phyloP scores from a whole-genome alignment of 2,888 invertebrate species.

The Syrphus vitripennis region DNA sequence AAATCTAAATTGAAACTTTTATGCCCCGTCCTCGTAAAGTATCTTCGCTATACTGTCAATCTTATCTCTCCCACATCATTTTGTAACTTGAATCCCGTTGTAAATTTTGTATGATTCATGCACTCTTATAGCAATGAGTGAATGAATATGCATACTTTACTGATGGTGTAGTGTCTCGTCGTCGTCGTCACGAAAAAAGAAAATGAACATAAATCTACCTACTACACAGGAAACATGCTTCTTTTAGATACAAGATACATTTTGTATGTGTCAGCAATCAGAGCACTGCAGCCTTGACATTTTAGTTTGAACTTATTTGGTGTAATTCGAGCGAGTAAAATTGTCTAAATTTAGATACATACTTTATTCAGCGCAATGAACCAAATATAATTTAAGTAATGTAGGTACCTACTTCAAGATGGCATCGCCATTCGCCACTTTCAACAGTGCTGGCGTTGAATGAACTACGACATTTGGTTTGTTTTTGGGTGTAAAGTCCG shows the following conservation, averaged over 20 bases:
- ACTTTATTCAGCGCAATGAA: not conserved
- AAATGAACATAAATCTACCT: not conserved
- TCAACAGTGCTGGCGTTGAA: not conserved
- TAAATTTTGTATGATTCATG: conserved; percentile 4
- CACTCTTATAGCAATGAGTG: not conserved
- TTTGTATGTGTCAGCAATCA: conserved; percentile 12
- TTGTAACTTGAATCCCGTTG: not conserved
- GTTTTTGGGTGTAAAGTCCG: not conserved
- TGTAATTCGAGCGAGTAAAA: conserved; percentile 48
- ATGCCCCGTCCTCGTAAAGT: not conserved
- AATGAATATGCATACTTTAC: not conserved
- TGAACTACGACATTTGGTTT: not conserved
- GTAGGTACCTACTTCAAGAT: no score
- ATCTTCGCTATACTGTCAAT: not conserved
- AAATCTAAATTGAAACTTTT: not conserved
- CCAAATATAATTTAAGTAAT: not conserved
- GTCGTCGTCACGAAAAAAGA: not conserved
- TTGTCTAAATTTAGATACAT: conserved; percentile 50
- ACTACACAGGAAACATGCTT: not conserved
- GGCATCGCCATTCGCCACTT: no score
- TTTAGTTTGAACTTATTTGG: conserved; percentile 22
- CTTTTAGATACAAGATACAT: conserved; percentile 6
- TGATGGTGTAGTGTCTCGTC: not conserved
- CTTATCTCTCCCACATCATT: not conserved
- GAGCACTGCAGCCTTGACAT: conserved; percentile 25